These are phyloP conservation scores for Strix uralensis DNA, from an alignment of 2,113 vertebrate species.

Conservation along the genomic window DNA sequence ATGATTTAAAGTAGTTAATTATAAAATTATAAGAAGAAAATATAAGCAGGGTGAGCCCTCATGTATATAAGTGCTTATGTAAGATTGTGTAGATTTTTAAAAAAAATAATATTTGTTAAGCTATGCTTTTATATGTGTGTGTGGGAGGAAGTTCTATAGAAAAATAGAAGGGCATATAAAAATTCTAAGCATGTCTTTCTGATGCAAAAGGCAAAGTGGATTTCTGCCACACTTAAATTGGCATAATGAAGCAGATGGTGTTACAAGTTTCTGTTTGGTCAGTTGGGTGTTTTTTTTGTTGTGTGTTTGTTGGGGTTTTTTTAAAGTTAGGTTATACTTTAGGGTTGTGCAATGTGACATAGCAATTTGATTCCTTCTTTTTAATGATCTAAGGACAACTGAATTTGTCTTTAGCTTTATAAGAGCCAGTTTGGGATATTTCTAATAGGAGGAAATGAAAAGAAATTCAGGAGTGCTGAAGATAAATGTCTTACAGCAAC, in stretches of 20 bases:
- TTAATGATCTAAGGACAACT: neutral
- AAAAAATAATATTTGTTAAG: neutral
- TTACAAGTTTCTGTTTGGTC: neutral
- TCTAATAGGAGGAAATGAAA: neutral
- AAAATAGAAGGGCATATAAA: neutral
- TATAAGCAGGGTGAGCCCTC: neutral
- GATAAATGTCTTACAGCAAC: neutral
- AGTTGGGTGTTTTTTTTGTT: accelerated
- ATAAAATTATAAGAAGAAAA: neutral
- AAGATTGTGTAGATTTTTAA: neutral
- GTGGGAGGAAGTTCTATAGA: neutral
- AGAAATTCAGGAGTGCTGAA: neutral
- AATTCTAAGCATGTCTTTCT: neutral
- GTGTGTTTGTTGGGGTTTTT: neutral
- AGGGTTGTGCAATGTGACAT: neutral
- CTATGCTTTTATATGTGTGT: neutral
- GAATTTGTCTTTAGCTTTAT: neutral
- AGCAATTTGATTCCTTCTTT: neutral
- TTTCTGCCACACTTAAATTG: neutral
- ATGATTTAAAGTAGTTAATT: neutral
- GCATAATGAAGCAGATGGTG: neutral
- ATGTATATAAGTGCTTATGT: neutral
- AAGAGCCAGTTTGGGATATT: neutral
- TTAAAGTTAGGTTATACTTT: neutral
- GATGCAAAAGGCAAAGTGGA: neutral